Base-by-base conservation (phyloP, 2,888 invertebrate genomes). In the Seira musarum region DNA sequence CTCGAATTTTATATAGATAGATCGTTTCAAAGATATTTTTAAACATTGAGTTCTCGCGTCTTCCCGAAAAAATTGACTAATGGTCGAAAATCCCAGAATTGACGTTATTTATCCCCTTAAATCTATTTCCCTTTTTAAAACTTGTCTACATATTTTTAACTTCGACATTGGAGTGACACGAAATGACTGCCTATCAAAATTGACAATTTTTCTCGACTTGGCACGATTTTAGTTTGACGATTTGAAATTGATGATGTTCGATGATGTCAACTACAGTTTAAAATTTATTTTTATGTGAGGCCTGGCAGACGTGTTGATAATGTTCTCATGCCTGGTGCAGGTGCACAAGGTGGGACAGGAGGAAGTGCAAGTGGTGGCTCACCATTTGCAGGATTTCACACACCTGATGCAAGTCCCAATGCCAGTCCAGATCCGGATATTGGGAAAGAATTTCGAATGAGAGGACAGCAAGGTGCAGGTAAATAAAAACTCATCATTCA, bases 401-500 rank as follows among this genome's bases (percentile, higher is more conserved):
- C 95, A 0, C 95, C 95, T 0, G 95, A 96, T 87, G 93, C 94
- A 21, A 94, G 95, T 0, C 95, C 95, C 1, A 93, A 94, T 63
- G 93, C 94, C 86, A 95, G 94, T 87, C 95, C 95, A 0, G 94
- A 95, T 88, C 93, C 88, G 6, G 87, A 87, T 60, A 68, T 78
- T n/a, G 77, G 46, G 13, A 87, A 87, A 71, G 85, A 85, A 72
- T 87, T 80, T 65, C 82, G 85, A 53, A 68, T 77, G 40, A 80
- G 81, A 63, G 64, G 67, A 53, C 24, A 6, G 25, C 76, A 61
- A 69, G 53, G 57, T 57, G 30, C 67, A 81, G 81, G 80, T 80
- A 75, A 61, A 64, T 8, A 40, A 13, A 46, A 22, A 1, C 22
- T 57, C 5, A 13, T 57, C 17, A 13, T 93, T 85, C 94, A 95